phyloP scores from a whole-genome alignment of 2,797 vertebrate genomes.

The Myotis vivesi region DNA sequence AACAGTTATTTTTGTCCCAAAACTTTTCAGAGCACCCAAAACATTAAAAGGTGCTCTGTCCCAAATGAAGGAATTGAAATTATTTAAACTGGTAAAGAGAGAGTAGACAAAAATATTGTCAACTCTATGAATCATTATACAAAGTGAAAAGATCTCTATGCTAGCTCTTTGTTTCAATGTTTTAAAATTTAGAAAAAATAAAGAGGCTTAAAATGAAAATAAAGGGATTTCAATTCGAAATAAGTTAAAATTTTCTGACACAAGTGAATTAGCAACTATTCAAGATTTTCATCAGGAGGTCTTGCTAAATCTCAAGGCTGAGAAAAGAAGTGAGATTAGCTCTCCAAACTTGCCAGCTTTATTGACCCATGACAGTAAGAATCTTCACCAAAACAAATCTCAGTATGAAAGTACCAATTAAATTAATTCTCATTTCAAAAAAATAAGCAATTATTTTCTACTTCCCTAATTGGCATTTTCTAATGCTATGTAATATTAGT shows the following conservation, averaged over 20 bases:
- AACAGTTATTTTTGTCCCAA: not conserved
- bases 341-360: not conserved
- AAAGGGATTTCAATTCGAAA: not conserved
- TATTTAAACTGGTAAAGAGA: constrained; percentile 15
- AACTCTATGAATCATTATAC: not conserved
- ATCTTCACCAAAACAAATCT: constrained; percentile 1
- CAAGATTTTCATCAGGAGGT: not conserved
- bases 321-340: not conserved
- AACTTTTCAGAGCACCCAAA: not conserved
- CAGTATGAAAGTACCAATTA: not conserved
- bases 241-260: not conserved
- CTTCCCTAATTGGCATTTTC: not conserved
- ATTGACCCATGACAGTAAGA: not conserved
- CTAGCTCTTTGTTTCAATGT: not conserved
- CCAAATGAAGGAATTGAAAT: not conserved
- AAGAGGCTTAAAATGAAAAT: not conserved
- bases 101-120: not conserved
- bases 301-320: not conserved
- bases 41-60: not conserved
- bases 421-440: not conserved
- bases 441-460: not conserved
- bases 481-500: not conserved
- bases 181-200: not conserved
- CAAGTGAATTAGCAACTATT: not conserved
- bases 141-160: not conserved